phyloP scores from a whole-genome alignment of 2,113 vertebrate genomes.

The Nestor notabilis region DNA sequence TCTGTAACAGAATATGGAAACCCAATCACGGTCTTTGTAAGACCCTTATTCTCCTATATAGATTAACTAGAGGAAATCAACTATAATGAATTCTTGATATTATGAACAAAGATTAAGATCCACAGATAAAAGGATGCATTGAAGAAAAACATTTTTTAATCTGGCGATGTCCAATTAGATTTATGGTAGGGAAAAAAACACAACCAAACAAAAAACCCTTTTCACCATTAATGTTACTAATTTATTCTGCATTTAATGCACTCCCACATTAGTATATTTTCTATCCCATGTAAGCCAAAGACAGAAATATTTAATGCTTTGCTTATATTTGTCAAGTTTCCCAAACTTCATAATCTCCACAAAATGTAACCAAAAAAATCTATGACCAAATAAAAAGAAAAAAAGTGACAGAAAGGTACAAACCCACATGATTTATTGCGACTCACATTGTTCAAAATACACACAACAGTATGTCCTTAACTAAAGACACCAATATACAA shows the following conservation, averaged over 20 bases:
- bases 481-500: neutral
- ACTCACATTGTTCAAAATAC: neutral
- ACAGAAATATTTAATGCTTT: neutral
- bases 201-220: fast-evolving
- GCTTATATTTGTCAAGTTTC: neutral
- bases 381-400: neutral
- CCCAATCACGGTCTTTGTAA: neutral
- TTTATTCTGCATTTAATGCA: neutral
- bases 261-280: neutral
- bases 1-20: constrained; percentile 65
- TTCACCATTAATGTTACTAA: neutral
- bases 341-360: neutral
- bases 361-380: neutral
- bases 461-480: neutral
- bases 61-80: neutral
- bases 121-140: neutral
- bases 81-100: neutral
- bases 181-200: neutral
- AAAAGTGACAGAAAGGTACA: neutral
- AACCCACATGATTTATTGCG: neutral
- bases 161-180: neutral
- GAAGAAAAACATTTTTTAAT: neutral
- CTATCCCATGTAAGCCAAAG: neutral
- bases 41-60: neutral
- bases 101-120: neutral